Evolutionary conservation across 2,888 invertebrate genomes (phyloP).

Genomic region (Morpho achilles): DNA sequence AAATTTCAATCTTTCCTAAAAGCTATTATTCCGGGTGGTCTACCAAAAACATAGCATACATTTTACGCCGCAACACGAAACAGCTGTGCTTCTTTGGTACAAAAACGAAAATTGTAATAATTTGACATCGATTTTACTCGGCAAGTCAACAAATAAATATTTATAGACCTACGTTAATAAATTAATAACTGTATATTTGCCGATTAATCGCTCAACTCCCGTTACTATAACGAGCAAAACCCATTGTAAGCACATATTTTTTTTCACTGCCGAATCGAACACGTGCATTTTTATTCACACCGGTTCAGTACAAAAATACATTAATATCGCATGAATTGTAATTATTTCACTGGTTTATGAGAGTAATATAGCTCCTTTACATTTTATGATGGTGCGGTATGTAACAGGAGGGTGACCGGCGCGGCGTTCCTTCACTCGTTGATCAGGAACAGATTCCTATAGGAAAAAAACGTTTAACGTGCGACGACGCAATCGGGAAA

Average conservation of each 20-base stretch:
- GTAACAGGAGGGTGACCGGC: conserved; percentile 44
- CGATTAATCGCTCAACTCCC: conserved; percentile 17
- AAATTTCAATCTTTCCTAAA: no score
- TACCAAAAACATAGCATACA: conserved; percentile 1
- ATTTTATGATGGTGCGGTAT: conserved; percentile 70
- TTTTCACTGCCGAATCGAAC: conserved; percentile 23
- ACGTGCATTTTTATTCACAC: conserved; percentile 44
- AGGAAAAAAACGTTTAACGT: conserved; percentile 49
- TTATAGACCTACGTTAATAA: conserved; percentile 27
- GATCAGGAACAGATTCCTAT: conserved; percentile 72
- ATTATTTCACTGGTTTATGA: conserved; percentile 56
- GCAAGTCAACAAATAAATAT: conserved; percentile 29
- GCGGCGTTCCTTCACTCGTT: conserved; percentile 53
- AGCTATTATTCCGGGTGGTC: neutral
- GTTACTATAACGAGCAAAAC: conserved; percentile 15
- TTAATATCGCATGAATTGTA: conserved; percentile 32
- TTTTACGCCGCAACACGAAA: conserved; percentile 1
- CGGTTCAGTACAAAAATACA: conserved; percentile 12
- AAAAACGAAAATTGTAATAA: conserved; percentile 20
- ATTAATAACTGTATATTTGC: conserved; percentile 24
- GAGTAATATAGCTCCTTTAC: conserved; percentile 58
- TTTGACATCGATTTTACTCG: conserved; percentile 24
- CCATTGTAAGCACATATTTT: conserved; percentile 6
- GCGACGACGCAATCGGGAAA: conserved; percentile 52
- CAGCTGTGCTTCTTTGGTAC: conserved; percentile 5